phyloP scores from a whole-genome alignment of 1,140 invertebrate genomes.

The Bilobella aurantiaca region DNA sequence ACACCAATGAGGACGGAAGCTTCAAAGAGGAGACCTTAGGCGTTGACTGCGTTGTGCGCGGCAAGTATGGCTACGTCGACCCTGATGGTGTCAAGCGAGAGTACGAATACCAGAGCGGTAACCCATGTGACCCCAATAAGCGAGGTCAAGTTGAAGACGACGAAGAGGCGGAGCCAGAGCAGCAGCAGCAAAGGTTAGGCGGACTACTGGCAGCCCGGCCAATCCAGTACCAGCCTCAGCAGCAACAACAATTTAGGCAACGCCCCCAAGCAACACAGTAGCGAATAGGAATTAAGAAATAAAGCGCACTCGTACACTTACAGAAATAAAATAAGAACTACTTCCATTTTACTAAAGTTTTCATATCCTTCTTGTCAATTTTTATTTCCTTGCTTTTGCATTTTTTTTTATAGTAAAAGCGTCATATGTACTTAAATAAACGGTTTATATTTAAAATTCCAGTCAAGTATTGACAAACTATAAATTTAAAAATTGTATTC shows the following conservation, averaged over 20 bases:
- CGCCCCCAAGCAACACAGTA: not conserved
- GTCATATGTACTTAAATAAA: constrained; percentile 2
- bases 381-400: not conserved
- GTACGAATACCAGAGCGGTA: constrained; percentile 33
- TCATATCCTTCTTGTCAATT: not conserved
- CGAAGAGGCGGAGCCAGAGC: constrained; percentile 25
- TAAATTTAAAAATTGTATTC: not conserved
- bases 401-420: constrained; percentile 5
- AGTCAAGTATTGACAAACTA: constrained; percentile 1
- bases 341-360: not conserved
- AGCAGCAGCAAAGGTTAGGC: constrained; percentile 14
- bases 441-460: constrained; percentile 6
- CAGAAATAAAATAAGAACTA: not conserved
- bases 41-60: constrained; percentile 63
- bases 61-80: constrained; percentile 72
- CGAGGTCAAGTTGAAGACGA: constrained; percentile 26
- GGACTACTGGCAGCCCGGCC: constrained; percentile 24
- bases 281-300: not conserved
- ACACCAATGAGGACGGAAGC: constrained; percentile 62
- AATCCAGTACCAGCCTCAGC: constrained; percentile 17
- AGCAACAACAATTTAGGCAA: not conserved
- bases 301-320: not conserved
- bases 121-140: constrained; percentile 35
- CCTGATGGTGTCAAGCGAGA: constrained; percentile 52
- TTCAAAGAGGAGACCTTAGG: constrained; percentile 67